A percentile compares a stretch with the other conserved stretches of the same genome.
Evolutionary conservation across 2,888 invertebrate species (phyloP).

Genomic region (Napeogenes inachia): DNA sequence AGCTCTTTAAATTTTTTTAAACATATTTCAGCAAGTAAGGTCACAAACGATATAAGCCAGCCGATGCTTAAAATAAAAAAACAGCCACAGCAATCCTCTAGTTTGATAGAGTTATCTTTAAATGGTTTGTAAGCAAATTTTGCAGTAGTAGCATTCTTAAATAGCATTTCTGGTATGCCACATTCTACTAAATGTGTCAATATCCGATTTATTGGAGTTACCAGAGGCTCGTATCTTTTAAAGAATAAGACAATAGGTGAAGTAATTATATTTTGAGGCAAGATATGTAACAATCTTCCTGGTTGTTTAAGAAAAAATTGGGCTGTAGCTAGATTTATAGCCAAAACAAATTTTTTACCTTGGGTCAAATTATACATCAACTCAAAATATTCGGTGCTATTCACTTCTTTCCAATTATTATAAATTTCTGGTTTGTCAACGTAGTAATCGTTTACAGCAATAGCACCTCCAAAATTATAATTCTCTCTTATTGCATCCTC

Average conservation of each 20-base stretch:
- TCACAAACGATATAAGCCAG: constrained; percentile 45
- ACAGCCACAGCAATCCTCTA: constrained; percentile 54
- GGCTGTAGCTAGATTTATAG: constrained; percentile 48
- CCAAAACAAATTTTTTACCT: constrained; percentile 53
- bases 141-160: constrained; percentile 38
- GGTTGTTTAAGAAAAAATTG: constrained; percentile 38
- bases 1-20: constrained; percentile 30
- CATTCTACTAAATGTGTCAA: constrained; percentile 47
- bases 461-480: constrained; percentile 55
- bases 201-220: constrained; percentile 40
- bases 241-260: constrained; percentile 55
- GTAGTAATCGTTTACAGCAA: constrained; percentile 54
- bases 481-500: constrained; percentile 49
- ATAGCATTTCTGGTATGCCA: constrained; percentile 50
- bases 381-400: constrained; percentile 40
- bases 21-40: constrained; percentile 48
- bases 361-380: constrained; percentile 42
- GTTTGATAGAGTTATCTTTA: constrained; percentile 41
- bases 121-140: constrained; percentile 11
- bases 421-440: constrained; percentile 47
- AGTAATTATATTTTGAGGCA: constrained; percentile 44
- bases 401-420: constrained; percentile 46
- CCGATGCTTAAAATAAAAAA: constrained; percentile 50
- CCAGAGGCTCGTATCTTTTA: constrained; percentile 58
- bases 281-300: constrained; percentile 41